Evolutionary conservation across 2,888 invertebrate species (phyloP).

Genomic region (Scrobipalpa atriplicella): DNA sequence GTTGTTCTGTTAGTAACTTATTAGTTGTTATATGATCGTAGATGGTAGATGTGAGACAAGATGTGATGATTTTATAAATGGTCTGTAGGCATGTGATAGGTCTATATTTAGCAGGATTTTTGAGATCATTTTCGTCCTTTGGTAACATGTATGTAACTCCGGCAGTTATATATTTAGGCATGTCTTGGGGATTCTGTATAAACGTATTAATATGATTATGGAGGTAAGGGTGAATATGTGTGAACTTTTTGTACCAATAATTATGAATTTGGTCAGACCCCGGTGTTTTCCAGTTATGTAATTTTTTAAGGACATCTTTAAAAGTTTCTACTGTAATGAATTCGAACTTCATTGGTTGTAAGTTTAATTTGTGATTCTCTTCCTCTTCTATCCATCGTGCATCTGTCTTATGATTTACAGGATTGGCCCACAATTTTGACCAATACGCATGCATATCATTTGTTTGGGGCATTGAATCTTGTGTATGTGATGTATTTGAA

Average conservation of each 20-base stretch:
- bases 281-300: no score
- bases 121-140: neutral
- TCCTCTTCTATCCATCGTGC: constrained; percentile 4
- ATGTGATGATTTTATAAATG: neutral
- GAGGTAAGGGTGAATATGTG: neutral
- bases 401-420: neutral
- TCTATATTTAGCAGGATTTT: neutral
- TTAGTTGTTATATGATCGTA: neutral
- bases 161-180: neutral
- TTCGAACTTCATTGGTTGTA: neutral
- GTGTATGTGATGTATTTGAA: neutral
- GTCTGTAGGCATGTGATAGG: no score
- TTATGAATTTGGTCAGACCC: no score
- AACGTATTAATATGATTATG: neutral
- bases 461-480: neutral
- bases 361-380: neutral
- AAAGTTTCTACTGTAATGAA: neutral
- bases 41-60: neutral
- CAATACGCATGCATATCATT: neutral
- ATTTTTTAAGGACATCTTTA: neutral
- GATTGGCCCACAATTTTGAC: constrained; percentile 10
- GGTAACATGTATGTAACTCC: neutral
- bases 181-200: neutral
- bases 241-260: no score
- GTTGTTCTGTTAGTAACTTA: constrained; percentile 2